phyloP scores from a whole-genome alignment of 2,113 vertebrate species.

The Rhadina sibilatrix region DNA sequence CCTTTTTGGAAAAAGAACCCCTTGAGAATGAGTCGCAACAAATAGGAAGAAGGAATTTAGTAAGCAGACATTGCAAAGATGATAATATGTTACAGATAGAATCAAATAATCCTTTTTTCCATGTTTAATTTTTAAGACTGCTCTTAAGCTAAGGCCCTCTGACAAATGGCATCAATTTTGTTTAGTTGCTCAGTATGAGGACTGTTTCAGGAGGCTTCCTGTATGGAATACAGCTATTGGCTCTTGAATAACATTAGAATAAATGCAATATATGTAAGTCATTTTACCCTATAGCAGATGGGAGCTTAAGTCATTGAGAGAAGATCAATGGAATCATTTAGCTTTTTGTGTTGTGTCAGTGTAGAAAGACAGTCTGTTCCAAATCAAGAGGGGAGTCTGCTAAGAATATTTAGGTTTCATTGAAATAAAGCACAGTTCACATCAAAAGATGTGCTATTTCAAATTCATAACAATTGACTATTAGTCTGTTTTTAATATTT shows the following conservation, averaged over 20 bases:
- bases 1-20: not conserved
- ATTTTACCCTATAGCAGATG: conserved; percentile 54
- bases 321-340: conserved; percentile 64
- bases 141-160: not conserved
- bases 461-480: conserved; percentile 76
- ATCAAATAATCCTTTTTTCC: not conserved
- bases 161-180: not conserved
- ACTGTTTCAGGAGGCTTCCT: not conserved
- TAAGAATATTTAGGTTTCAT: conserved; percentile 54
- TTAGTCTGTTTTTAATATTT: conserved; percentile 86
- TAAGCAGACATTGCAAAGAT: not conserved
- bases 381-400: conserved; percentile 49
- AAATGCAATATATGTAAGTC: conserved; percentile 4
- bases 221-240: not conserved
- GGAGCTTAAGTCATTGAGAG: conserved; percentile 51
- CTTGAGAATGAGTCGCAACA: conserved; percentile 8
- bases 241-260: not conserved
- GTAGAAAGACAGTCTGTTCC: conserved; percentile 54
- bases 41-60: not conserved
- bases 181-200: not conserved
- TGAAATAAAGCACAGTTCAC: conserved; percentile 55
- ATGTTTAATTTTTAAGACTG: not conserved
- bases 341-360: conserved; percentile 55
- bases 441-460: conserved; percentile 64
- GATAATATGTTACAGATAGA: not conserved